These are phyloP conservation scores for Lithosia quadra DNA, from an alignment of 2,888 invertebrate genomes.

Conservation along the genomic window DNA sequence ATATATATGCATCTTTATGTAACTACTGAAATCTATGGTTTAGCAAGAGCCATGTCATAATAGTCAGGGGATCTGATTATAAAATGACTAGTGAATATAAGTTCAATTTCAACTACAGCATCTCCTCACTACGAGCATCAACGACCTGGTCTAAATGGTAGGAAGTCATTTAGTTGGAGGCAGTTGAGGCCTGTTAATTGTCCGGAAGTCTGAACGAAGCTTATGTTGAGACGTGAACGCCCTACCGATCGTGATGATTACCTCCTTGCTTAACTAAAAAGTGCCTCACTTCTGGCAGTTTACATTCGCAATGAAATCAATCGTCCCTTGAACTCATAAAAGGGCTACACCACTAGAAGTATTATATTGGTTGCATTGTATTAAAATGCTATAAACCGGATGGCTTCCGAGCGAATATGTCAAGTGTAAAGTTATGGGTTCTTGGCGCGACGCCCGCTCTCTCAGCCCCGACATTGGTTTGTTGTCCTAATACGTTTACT, in stretches of 20 bases:
- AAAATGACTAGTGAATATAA: neutral
- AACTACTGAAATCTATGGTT: no score
- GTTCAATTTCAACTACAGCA: neutral
- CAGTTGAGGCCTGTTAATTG: neutral
- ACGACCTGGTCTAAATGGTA: no score
- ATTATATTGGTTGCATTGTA: slow-evolving; percentile 48
- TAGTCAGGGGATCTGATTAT: neutral
- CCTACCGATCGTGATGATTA: neutral
- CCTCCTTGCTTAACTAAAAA: neutral
- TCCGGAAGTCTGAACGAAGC: neutral
- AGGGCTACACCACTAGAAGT: neutral
- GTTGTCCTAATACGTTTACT: slow-evolving; percentile 64
- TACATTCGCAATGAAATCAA: neutral
- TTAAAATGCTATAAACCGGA: slow-evolving; percentile 60
- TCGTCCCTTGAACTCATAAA: neutral
- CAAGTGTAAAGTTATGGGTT: slow-evolving; percentile 60
- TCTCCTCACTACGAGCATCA: no score
- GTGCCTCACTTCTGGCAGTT: neutral
- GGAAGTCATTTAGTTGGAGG: neutral
- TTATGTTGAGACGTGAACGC: neutral
- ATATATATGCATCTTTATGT: no score
- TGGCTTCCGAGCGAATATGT: slow-evolving; percentile 54
- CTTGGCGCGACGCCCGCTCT: slow-evolving; percentile 65
- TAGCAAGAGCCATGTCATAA: neutral
- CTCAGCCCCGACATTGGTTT: slow-evolving; percentile 51